These are phyloP conservation scores for Sesamia inferens DNA, from an alignment of 2,888 invertebrate genomes.

Conservation along the genomic window DNA sequence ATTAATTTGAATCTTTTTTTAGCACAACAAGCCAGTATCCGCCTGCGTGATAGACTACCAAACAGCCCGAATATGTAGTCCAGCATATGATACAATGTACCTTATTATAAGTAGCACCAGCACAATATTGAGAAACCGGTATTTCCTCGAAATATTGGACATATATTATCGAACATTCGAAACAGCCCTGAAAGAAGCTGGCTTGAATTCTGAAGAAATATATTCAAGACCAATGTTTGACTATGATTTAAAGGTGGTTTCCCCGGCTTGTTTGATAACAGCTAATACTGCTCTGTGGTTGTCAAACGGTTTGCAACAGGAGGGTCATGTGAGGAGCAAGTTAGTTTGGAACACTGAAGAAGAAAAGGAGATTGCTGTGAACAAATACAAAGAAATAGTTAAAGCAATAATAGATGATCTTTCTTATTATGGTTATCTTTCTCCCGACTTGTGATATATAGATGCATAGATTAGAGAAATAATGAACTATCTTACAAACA, in stretches of 20 bases:
- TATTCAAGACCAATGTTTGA: slow-evolving; percentile 77
- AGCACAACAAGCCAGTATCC: slow-evolving; percentile 74
- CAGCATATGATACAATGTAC: slow-evolving; percentile 82
- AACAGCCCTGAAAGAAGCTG: slow-evolving; percentile 62
- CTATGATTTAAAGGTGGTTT: slow-evolving; percentile 77
- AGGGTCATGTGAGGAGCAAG: slow-evolving; percentile 84
- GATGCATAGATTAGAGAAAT: neutral
- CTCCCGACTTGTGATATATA: slow-evolving; percentile 8
- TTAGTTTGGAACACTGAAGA: slow-evolving; percentile 68
- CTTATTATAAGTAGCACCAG: slow-evolving; percentile 80
- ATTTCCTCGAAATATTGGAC: slow-evolving; percentile 73
- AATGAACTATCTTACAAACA: neutral
- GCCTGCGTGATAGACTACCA: slow-evolving; percentile 86
- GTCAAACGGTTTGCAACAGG: slow-evolving; percentile 81
- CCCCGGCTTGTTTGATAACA: slow-evolving; percentile 80
- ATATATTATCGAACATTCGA: slow-evolving; percentile 77
- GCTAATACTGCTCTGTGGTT: slow-evolving; percentile 85
- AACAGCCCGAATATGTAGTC: slow-evolving; percentile 78
- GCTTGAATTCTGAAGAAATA: slow-evolving; percentile 65
- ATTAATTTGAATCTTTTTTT: slow-evolving; percentile 56
- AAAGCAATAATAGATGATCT: slow-evolving; percentile 80
- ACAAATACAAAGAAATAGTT: slow-evolving; percentile 75
- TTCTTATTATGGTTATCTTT: slow-evolving; percentile 71
- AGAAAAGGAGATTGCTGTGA: slow-evolving; percentile 73
- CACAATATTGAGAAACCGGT: slow-evolving; percentile 67